Evolutionary conservation across 2,888 invertebrate species (phyloP), one percentile per base, ranked within the genome.

Genomic region (Adela reaumurella): DNA sequence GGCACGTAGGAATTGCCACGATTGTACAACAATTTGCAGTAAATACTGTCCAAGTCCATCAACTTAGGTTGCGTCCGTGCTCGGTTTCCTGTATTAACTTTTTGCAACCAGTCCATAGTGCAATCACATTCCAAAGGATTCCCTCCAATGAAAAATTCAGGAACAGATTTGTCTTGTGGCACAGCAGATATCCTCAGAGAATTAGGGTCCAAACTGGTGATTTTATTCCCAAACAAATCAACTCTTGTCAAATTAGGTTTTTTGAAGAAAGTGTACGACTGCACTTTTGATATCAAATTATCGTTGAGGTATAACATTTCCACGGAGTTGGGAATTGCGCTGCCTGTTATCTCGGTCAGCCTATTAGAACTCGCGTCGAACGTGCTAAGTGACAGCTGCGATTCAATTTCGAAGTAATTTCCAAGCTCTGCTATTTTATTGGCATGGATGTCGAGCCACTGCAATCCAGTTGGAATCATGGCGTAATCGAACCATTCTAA

Each of bases 121-220:
- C 93, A 94, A 68, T 92, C 92, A 72, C 94, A 94, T 60, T 89
- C 85, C 63, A 91, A 87, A 49, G 92, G 92, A 72, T 94, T 94
- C 55, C 88, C 88, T 46, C 90, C 91, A 53, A 94, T 87, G 64
- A 88, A 88, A 67, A 93, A 92, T 68, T 92, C 89, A 5, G 92
- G 90, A 51, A 90, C 81, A 19, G 84, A 79, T 66, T 85, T 86
- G 52, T 87, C 87, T 53, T 83, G 78, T 28, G 89, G 88, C 46
- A 90, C 88, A 19, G 88, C 85, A 51, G 88, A 89, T 71, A 90
- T 89, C 58, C 90, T 79, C 55, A 90, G 67, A 8, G 89, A 88
- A 64, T 89, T 89, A 5, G 88, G 88, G 57, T 89, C 89, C 52
- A 90, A 70, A 62, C 84, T 85, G 43, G 88, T 86, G 60, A 92